Percentiles rank a stretch among this genome's conserved stretches.
These are phyloP conservation scores for Cyrtodaria siliqua DNA, from an alignment of 2,888 invertebrate species.

Conservation along the genomic window DNA sequence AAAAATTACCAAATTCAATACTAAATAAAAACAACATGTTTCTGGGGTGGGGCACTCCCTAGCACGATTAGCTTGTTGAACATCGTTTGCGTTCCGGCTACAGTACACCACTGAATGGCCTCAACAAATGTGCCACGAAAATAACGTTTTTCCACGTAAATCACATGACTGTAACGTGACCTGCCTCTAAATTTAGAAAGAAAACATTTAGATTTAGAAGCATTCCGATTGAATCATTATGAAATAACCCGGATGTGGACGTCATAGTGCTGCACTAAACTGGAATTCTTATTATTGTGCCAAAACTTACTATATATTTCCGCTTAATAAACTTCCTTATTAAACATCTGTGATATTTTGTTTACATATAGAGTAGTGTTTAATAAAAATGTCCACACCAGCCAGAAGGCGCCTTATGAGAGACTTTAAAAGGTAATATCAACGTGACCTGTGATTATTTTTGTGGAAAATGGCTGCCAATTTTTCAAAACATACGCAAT, in stretches of 20 bases:
- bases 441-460: slow-evolving; percentile 27
- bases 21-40: too few species aligned
- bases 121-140: too few species aligned
- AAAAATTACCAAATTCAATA: too few species aligned
- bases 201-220: slow-evolving; percentile 47
- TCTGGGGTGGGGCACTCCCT: too few species aligned
- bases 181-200: too few species aligned
- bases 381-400: slow-evolving; percentile 95
- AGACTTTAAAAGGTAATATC: slow-evolving; percentile 89
- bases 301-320: neutral
- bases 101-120: too few species aligned
- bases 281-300: neutral
- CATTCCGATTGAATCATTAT: slow-evolving; percentile 51
- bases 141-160: too few species aligned
- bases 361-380: slow-evolving; percentile 4
- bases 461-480: slow-evolving; percentile 65
- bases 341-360: slow-evolving; percentile 41
- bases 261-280: slow-evolving; percentile 67
- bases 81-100: too few species aligned
- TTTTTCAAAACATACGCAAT: slow-evolving; percentile 23
- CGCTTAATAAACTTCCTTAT: neutral
- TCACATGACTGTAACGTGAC: slow-evolving; percentile 45
- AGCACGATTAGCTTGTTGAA: too few species aligned
- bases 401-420: slow-evolving; percentile 99
- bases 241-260: slow-evolving; percentile 72